Evolutionary conservation across 2,797 vertebrate species (phyloP), one percentile per base, ranked within the genome.

Genomic region (Hemibagrus guttatus): DNA sequence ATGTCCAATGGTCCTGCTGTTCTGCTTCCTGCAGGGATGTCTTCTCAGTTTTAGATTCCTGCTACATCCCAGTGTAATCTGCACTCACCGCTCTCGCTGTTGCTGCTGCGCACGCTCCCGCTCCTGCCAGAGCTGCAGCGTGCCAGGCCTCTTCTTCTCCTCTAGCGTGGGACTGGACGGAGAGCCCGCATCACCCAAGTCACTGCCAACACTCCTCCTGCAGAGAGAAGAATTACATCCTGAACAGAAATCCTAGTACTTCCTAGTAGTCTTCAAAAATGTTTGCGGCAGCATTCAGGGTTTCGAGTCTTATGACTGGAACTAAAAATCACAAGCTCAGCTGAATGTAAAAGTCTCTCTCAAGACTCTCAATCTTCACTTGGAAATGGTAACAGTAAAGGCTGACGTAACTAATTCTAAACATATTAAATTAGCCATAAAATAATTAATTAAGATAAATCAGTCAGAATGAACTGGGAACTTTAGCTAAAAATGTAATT

Each of bases 111-210:
- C 68, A 89, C 96, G 93, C 90, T 98, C 97, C 4, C 97, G 93
- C 90, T 98, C 97, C 93, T 97, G 96, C 97, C 97, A 98, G 90
- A 98, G 92, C 72, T 95, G 94, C 89, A 98, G 88, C 6, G 94
- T 95, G 9, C 96, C 96, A 0, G 97, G 97, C 46, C 94, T 93
- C 49, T 93, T 90, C 54, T 95, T 92, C 90, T 97, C 97, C 91
- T 97, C 97, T 23, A 94, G 83, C 13, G 91, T 88, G 86, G 95
- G 91, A 87, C 94, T 94, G 87, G 95, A 91, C 9, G 90, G 91
- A 69, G 83, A 66, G 31, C 83, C 84, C 0, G 91, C 69, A 14
- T 87, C 86, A 31, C 69, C 85, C 12, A 82, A 86, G 16, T 90
- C 90, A 69, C 84, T 85, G 35, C 86, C 79, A 74, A 86, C 87